These are phyloP conservation scores for Pinctada fucata DNA, from an alignment of 2,888 invertebrate genomes.

Conservation along the genomic window DNA sequence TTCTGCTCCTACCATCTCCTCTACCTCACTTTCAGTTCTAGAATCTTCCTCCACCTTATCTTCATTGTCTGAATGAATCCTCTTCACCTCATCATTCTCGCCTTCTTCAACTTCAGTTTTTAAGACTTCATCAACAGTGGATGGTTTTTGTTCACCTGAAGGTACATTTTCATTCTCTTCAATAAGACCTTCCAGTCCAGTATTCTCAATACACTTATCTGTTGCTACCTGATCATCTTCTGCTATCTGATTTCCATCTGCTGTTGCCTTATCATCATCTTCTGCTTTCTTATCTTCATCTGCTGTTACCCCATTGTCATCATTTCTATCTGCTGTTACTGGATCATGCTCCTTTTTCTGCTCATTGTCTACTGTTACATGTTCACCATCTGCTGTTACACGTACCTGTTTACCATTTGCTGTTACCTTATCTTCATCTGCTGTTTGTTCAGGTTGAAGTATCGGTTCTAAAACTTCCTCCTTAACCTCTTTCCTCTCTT, in stretches of 20 bases:
- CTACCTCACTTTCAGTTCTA: background rate
- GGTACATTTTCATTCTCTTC: too few species aligned
- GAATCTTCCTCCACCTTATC: background rate
- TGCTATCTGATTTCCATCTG: background rate
- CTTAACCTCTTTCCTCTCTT: background rate
- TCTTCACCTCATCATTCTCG: background rate
- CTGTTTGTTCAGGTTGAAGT: too few species aligned
- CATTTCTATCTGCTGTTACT: background rate
- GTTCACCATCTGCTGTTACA: background rate
- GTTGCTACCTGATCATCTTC: background rate
- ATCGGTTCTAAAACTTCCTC: background rate
- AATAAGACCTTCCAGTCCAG: background rate
- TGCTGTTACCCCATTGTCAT: background rate
- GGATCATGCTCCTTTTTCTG: background rate
- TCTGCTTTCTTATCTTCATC: background rate
- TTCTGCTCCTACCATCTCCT: background rate
- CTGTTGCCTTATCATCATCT: conserved; percentile 1
- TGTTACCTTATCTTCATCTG: background rate
- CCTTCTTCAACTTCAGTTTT: conserved; percentile 3
- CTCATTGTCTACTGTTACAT: background rate
- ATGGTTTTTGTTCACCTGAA: too few species aligned
- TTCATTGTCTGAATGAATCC: background rate
- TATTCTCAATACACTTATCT: background rate
- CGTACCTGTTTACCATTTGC: background rate
- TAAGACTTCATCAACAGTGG: background rate